These are phyloP conservation scores for Callosobruchus maculatus DNA, from an alignment of 2,888 invertebrate species.

Conservation along the genomic window DNA sequence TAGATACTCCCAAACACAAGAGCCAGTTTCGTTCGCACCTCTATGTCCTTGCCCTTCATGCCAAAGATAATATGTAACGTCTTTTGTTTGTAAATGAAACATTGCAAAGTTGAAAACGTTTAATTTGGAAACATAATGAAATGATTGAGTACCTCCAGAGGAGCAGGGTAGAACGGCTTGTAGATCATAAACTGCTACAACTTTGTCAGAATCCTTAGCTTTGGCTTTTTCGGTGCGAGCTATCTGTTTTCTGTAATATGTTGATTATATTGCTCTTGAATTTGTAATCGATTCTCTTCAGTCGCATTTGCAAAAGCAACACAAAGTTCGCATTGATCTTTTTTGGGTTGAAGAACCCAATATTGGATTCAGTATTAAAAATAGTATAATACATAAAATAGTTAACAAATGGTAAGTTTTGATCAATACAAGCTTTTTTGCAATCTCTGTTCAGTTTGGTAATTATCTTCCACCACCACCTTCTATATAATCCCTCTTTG, in stretches of 20 bases:
- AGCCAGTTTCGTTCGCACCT: conserved; percentile 30
- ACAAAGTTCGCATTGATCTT: conserved; percentile 12
- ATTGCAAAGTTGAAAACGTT: conserved; percentile 33
- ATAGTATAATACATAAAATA: conserved; percentile 3
- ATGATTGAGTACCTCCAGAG: conserved; percentile 19
- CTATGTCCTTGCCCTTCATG: conserved; percentile 33
- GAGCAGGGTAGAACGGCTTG: conserved; percentile 28
- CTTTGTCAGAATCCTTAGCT: background rate
- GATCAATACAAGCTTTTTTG: background rate
- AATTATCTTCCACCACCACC: background rate
- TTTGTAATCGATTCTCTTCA: conserved; percentile 1
- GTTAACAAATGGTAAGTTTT: background rate
- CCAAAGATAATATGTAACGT: conserved; percentile 29
- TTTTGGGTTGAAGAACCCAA: conserved; percentile 10
- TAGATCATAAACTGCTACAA: conserved; percentile 16
- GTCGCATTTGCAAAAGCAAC: conserved; percentile 2
- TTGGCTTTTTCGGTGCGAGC: too few species aligned
- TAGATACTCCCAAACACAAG: conserved; percentile 13
- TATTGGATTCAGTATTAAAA: conserved; percentile 10
- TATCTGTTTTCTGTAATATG: conserved; percentile 6
- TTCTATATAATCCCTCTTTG: background rate
- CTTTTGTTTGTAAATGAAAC: conserved; percentile 24
- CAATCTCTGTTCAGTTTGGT: background rate
- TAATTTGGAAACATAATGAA: conserved; percentile 30
- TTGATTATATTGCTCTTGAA: conserved; percentile 3